Percentiles rank a stretch among this genome's conserved stretches.
phyloP scores from a whole-genome alignment of 2,113 vertebrate species.

The Coregonus clupeaformis region DNA sequence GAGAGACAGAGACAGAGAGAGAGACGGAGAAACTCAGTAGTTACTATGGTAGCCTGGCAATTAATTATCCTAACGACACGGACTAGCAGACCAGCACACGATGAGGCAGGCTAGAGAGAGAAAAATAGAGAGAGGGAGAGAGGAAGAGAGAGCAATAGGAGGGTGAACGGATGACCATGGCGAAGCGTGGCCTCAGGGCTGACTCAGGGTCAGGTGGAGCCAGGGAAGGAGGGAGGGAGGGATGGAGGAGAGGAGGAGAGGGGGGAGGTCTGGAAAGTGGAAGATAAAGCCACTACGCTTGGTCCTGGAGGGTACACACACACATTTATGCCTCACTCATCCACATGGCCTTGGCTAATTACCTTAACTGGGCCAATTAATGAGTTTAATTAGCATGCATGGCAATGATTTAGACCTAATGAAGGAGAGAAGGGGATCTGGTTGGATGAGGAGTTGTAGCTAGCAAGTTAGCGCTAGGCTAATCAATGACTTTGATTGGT shows the following conservation, averaged over 20 bases:
- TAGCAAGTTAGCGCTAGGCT: not conserved
- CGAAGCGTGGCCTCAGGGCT: not conserved
- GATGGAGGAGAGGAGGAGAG: not conserved
- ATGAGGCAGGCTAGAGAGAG: not conserved
- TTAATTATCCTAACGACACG: conserved; percentile 63
- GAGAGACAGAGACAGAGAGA: no score
- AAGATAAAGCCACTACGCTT: not conserved
- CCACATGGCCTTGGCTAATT: conserved; percentile 48
- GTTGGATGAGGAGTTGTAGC: conserved; percentile 6
- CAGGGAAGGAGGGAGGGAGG: no score
- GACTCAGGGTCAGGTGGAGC: not conserved
- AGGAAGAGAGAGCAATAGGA: conserved; percentile 13
- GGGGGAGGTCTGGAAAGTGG: not conserved
- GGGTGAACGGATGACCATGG: not conserved
- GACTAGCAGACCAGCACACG: conserved; percentile 29
- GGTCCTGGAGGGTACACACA: not conserved
- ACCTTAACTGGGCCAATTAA: conserved; percentile 60
- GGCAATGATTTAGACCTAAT: conserved; percentile 15
- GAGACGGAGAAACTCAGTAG: conserved; percentile 15
- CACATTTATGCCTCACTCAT: no score
- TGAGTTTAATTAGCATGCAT: conserved; percentile 55
- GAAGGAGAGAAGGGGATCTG: conserved; percentile 8
- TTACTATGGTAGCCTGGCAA: conserved; percentile 59
- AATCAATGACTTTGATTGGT: not conserved
- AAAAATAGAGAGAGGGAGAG: conserved; percentile 11